Evolutionary conservation across 2,888 invertebrate species (phyloP), one percentile per base, ranked within the genome.

Genomic region (Hedychridium roseum): DNA sequence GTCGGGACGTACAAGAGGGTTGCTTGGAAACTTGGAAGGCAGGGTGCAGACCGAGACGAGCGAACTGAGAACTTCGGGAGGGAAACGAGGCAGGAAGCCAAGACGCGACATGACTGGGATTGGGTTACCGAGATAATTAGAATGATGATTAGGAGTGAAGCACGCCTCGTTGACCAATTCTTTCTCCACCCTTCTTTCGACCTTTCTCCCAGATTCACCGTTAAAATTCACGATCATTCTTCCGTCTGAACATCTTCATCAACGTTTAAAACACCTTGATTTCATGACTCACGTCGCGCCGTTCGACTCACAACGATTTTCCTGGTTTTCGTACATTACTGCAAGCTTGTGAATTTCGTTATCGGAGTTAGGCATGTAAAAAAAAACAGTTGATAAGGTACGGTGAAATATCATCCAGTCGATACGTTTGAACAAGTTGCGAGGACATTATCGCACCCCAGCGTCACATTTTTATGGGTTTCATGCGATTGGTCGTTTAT

Each of bases 51-150:
- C 26, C 27, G 45, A 41, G 46, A 42, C 30, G 34, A 40, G 23
- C 7, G 61, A 58, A 53, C 42, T 27, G 50, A 51, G 49, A 58
- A 63, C 41, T 53, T 54, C 30, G 34, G 37, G 23, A 47, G 59
- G 57, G 50, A 50, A 36, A 37, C 44, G 54, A 57, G 49, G 54
- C 49, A 46, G 48, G 70, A 70, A 68, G 70, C 66, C 63, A 65
- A 64, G 50, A 43, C 56, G 47, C 47, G 54, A 49, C 64, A 41
- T 56, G 60, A 53, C 50, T 57, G 52, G 68, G 71, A 71, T 75
- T 70, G 61, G 70, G 71, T 78, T 78, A 72, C 77, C 61, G 54
- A 58, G 65, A 68, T 76, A 77, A 78, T 77, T 77, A 75, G 69
- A 70, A 72, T 67, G 66, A 71, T 70, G 72, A 75, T 73, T 71